Conservation (phyloP, 53 echinoderm and acorn worm genomes). For the Echinometra lucunter region DNA sequence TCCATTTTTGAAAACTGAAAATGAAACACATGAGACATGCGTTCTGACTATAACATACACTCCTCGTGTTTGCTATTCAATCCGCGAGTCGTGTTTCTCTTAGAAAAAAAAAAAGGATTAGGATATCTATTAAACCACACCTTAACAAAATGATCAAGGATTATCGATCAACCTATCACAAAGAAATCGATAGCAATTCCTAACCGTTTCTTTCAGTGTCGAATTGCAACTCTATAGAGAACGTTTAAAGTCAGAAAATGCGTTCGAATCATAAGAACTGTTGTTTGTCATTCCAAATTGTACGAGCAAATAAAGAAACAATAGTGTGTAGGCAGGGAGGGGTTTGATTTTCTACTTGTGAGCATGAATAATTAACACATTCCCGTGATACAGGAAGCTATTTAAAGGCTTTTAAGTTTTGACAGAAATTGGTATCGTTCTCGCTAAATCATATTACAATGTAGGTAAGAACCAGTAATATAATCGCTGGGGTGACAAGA, state of each 20-base stretch:
- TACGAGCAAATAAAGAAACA: conserved; percentile 3
- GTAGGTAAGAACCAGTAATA: too few relatives aligned
- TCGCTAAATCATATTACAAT: too few relatives aligned
- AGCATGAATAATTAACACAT: conserved; percentile 25
- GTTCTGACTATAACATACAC: too few relatives aligned
- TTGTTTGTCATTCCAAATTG: conserved; percentile 24
- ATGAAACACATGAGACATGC: too few relatives aligned
- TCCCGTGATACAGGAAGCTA: neutral
- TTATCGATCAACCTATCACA: conserved; percentile 7
- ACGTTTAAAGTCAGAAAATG: conserved; percentile 35
- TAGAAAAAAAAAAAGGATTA: neutral
- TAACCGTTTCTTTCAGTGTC: neutral
- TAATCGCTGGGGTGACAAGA: too few relatives aligned
- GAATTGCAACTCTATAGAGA: neutral
- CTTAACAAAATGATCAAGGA: neutral
- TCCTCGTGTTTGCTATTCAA: neutral
- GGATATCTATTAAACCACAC: neutral
- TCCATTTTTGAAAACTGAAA: too few relatives aligned
- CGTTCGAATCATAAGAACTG: neutral
- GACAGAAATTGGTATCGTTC: neutral
- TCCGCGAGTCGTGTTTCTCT: neutral
- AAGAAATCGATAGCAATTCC: conserved; percentile 28
- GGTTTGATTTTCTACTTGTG: neutral
- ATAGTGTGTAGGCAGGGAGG: conserved; percentile 2
- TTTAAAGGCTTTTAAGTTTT: neutral